Percentiles rank a stretch among this genome's conserved stretches.
These are phyloP conservation scores for Tipula helvola DNA, from an alignment of 2,888 invertebrate species.

Conservation along the genomic window DNA sequence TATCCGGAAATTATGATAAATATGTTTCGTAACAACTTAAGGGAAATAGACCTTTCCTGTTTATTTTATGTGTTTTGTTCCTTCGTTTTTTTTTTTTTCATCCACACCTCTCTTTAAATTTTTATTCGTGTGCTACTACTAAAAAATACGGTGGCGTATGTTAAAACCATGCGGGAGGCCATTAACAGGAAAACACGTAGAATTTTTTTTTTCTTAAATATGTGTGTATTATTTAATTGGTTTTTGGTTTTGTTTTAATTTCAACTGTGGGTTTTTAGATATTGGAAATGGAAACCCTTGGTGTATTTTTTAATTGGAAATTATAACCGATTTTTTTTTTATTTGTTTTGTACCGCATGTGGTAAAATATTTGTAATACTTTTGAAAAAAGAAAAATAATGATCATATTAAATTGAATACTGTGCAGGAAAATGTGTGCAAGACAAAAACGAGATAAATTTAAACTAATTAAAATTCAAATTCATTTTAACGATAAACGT, in stretches of 20 bases:
- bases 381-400: not conserved
- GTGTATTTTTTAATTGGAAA: not conserved
- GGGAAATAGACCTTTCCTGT: not conserved
- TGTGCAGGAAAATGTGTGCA: not conserved
- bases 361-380: not conserved
- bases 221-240: not conserved
- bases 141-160: not conserved
- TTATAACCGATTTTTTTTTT: not conserved
- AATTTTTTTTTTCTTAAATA: not conserved
- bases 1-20: not conserved
- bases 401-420: not conserved
- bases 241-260: not conserved
- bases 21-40: not conserved
- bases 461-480: no score
- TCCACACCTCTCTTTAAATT: not conserved
- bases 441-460: no score
- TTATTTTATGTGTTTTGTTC: not conserved
- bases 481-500: no score
- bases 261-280: not conserved
- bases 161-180: not conserved
- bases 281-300: not conserved
- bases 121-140: not conserved
- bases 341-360: not conserved
- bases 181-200: not conserved
- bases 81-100: not conserved